A percentile compares a stretch with the other conserved stretches of the same genome.
Evolutionary conservation across 2,797 vertebrate species (phyloP).

Genomic region (Thunnus albacares): DNA sequence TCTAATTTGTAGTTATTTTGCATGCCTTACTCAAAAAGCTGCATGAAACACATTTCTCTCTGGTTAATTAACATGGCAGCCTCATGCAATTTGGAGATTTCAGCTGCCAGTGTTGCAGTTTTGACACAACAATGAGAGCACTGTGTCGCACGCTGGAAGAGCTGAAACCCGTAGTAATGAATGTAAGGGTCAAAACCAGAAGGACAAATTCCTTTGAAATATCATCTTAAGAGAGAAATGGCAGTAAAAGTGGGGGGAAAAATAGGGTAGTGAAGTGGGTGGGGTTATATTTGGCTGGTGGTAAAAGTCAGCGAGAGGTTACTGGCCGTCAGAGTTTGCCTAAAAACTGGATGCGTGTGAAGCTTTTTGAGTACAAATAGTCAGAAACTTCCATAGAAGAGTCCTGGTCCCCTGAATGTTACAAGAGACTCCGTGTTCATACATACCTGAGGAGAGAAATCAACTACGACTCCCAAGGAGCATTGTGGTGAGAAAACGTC

Average conservation of each 20-base stretch:
- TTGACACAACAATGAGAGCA: conserved; percentile 48
- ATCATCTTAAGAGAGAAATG: conserved; percentile 25
- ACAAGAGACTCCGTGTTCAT: too few relatives aligned
- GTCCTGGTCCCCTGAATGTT: not conserved
- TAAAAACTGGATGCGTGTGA: not conserved
- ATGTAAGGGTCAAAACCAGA: conserved; percentile 52
- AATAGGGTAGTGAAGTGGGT: not conserved
- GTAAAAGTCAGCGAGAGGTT: conserved; percentile 11
- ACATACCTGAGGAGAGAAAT: not conserved
- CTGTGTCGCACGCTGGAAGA: not conserved
- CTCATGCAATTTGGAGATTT: conserved; percentile 39
- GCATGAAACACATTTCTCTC: conserved; percentile 46
- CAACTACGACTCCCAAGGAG: conserved; percentile 8
- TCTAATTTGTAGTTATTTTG: conserved; percentile 36
- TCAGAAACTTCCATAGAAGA: not conserved
- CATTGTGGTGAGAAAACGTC: conserved; percentile 19
- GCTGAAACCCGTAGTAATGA: conserved; percentile 21
- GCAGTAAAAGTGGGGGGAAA: not conserved
- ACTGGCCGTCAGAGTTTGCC: not conserved
- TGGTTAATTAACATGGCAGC: conserved; percentile 20
- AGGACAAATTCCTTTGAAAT: conserved; percentile 52
- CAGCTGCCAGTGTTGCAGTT: conserved; percentile 16
- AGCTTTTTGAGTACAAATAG: not conserved
- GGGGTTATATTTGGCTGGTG: conserved; percentile 24
- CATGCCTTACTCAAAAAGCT: conserved; percentile 32